Conservation (phyloP, 2,113 vertebrate species). For the Forbesichthys agassizii region DNA sequence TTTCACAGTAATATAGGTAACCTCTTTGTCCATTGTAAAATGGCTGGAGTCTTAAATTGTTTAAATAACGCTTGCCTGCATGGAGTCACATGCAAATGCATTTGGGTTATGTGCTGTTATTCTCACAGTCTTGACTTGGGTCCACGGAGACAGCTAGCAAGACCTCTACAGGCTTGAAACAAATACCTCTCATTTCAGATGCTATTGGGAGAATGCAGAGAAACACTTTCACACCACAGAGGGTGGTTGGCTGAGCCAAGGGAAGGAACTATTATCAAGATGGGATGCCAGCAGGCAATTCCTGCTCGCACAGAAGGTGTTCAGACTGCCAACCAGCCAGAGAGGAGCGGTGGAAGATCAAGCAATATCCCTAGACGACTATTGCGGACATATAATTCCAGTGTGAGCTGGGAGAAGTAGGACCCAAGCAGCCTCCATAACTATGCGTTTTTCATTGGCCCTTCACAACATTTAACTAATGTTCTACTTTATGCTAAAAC, state of each 20-base stretch:
- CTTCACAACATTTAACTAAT: conserved; percentile 47
- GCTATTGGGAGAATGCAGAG: too few relatives aligned
- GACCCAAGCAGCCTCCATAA: conserved; percentile 35
- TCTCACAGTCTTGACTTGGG: too few relatives aligned
- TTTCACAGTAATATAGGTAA: too few relatives aligned
- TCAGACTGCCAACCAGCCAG: neutral
- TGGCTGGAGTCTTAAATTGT: too few relatives aligned
- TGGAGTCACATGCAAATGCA: neutral
- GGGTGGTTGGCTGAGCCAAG: neutral
- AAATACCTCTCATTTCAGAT: too few relatives aligned
- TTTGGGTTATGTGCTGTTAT: too few relatives aligned
- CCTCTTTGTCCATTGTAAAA: too few relatives aligned
- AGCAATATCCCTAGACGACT: conserved; percentile 32
- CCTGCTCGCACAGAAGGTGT: conserved; percentile 3
- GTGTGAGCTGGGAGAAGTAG: conserved; percentile 42
- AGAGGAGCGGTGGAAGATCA: neutral
- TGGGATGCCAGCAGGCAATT: conserved; percentile 13
- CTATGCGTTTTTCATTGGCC: conserved; percentile 43
- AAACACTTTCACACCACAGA: neutral
- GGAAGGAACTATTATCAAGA: conserved; percentile 22
- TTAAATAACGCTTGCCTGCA: neutral
- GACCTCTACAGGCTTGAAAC: too few relatives aligned
- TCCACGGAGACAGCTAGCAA: too few relatives aligned
- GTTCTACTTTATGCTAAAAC: conserved; percentile 59
- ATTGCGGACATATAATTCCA: conserved; percentile 58